phyloP scores from a whole-genome alignment of 2,888 invertebrate species.

The Agelastica alni region DNA sequence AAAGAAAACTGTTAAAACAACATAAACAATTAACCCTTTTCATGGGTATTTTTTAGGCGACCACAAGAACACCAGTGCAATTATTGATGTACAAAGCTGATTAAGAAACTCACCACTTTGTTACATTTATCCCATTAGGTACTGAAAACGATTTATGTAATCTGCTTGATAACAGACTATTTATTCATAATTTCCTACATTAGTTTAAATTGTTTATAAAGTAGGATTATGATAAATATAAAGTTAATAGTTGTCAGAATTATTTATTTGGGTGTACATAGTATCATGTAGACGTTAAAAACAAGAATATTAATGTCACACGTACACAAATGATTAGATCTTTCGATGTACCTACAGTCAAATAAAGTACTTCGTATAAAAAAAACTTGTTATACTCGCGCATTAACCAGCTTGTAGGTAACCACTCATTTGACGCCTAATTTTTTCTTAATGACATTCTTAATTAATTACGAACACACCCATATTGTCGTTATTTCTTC shows the following conservation, averaged over 20 bases:
- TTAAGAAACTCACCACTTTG: too few relatives aligned
- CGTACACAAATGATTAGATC: conserved; percentile 13
- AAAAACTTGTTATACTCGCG: conserved; percentile 1
- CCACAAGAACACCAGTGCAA: too few relatives aligned
- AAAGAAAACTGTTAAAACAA: too few relatives aligned
- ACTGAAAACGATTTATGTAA: too few relatives aligned
- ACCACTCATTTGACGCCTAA: conserved; percentile 24
- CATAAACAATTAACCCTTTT: too few relatives aligned
- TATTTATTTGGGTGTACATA: neutral
- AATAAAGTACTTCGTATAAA: conserved; percentile 8
- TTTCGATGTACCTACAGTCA: conserved; percentile 5
- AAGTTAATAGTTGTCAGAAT: neutral
- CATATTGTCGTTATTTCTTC: conserved; percentile 21
- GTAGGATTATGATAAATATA: too few relatives aligned
- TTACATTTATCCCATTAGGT: too few relatives aligned
- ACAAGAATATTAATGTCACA: conserved; percentile 17
- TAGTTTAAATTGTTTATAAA: too few relatives aligned
- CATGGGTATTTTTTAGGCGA: too few relatives aligned
- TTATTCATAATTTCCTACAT: too few relatives aligned
- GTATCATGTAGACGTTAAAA: neutral
- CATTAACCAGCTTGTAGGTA: conserved; percentile 1
- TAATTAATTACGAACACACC: conserved; percentile 28
- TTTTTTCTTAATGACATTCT: conserved; percentile 29
- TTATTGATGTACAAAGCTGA: too few relatives aligned
- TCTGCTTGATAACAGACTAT: too few relatives aligned